These are phyloP conservation scores for Periophthalmus modestus DNA, from an alignment of 2,113 vertebrate genomes.

Conservation along the genomic window DNA sequence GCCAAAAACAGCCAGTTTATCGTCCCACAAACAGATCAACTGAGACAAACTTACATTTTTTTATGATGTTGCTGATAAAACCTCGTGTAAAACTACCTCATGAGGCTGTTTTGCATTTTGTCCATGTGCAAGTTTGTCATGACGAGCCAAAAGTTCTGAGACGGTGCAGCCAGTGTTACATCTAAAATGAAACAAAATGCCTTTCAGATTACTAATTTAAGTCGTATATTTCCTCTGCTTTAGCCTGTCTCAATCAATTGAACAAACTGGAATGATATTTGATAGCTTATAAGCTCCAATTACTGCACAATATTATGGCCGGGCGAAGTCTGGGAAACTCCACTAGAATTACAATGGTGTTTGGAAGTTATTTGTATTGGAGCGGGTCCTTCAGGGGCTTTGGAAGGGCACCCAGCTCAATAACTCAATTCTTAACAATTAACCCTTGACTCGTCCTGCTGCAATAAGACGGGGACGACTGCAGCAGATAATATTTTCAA, in stretches of 20 bases:
- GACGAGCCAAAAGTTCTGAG: not conserved
- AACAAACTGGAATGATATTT: constrained; percentile 76
- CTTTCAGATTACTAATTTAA: constrained; percentile 59
- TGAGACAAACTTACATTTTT: no score
- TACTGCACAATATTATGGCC: constrained; percentile 80
- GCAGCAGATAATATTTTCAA: constrained; percentile 65
- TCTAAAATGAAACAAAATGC: constrained; percentile 57
- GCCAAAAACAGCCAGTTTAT: no score
- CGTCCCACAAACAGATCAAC: no score
- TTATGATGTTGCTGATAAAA: no score
- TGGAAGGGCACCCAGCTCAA: constrained; percentile 78
- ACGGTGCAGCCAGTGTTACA: constrained; percentile 24
- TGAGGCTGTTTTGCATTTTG: not conserved
- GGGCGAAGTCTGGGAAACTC: constrained; percentile 61
- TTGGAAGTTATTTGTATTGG: constrained; percentile 74
- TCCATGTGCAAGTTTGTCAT: not conserved
- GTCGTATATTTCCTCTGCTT: constrained; percentile 33
- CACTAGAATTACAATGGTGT: constrained; percentile 73
- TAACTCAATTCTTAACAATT: constrained; percentile 83
- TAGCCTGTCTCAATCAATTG: constrained; percentile 77
- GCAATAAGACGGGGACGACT: constrained; percentile 68
- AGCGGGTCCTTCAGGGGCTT: constrained; percentile 71
- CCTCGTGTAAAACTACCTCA: no score
- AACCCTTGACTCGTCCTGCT: constrained; percentile 73
- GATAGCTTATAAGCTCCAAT: constrained; percentile 77